Conservation (phyloP, 2,113 vertebrate species). For the Brachypodius melanocephalos region DNA sequence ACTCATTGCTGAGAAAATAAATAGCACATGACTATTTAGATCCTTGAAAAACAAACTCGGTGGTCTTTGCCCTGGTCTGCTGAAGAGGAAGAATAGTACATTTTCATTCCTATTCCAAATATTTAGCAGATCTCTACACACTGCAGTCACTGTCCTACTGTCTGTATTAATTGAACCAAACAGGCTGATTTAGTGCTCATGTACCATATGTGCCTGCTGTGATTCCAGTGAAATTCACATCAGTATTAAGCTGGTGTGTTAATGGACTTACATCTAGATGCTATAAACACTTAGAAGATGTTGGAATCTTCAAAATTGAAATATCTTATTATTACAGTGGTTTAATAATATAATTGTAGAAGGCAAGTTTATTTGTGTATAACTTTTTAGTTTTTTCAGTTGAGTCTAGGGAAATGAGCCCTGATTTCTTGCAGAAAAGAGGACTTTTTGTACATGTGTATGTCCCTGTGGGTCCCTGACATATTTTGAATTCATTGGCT, state of each 20-base stretch:
- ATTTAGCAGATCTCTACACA: background rate
- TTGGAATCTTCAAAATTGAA: background rate
- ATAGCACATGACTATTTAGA: slow-evolving; percentile 9
- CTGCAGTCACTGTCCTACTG: background rate
- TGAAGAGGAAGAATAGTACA: background rate
- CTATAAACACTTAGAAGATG: background rate
- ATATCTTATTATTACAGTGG: background rate
- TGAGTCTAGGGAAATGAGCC: background rate
- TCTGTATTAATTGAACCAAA: background rate
- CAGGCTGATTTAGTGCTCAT: background rate
- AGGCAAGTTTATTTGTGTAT: background rate
- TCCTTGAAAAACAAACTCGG: slow-evolving; percentile 1
- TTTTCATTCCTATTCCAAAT: slow-evolving; percentile 31
- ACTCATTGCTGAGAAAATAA: slow-evolving; percentile 46
- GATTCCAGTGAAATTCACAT: background rate
- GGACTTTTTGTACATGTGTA: background rate
- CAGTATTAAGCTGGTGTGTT: background rate
- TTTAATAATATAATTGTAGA: background rate
- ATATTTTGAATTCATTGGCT: slow-evolving; percentile 18
- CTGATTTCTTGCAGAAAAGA: background rate
- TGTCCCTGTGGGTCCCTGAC: slow-evolving; percentile 2
- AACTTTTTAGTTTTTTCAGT: background rate
- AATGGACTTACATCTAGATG: background rate
- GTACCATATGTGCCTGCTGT: background rate
- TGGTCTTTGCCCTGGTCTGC: slow-evolving; percentile 11